Evolutionary conservation across 2,797 vertebrate genomes (phyloP), one percentile per base, ranked within the genome.

Genomic region (Acanthopagrus latus): DNA sequence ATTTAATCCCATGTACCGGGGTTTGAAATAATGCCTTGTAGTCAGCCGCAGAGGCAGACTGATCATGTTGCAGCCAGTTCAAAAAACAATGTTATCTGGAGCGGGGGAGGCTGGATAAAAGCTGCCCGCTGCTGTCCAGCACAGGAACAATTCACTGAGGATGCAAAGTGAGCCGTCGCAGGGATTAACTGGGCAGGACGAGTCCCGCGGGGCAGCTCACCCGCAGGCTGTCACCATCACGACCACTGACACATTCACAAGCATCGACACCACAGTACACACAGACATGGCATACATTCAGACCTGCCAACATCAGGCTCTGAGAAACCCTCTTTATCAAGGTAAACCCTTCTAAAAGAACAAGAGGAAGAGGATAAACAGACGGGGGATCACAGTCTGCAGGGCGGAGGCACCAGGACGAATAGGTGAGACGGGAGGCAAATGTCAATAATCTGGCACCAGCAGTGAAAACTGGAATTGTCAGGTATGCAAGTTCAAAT

Each of bases 11-110:
- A 57, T 64, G 84, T 82, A 88, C 71, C 71, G 56, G 85, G 83
- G 64, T 83, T 89, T 76, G 86, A 89, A 90, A 92, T 88, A 84
- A 92, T 80, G 83, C 88, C 83, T 77, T 67, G 79, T 78, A 74
- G 81, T 71, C 80, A 69, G 79, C 71, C 76, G 38, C 71, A 66
- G 78, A 76, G 48, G 80, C 81, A 85, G 74, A 72, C 68, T 1
- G 81, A 90, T 90, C 85, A 81, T 83, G 78, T 84, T 71, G 74
- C 88, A 80, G 75, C 60, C 27, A 12, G 80, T 82, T 91, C 87
- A 89, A 82, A 89, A 82, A 91, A 89, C 80, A 83, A 85, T 84
- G 70, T 78, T 74, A 76, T 79, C 48, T 76, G 78, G 69, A 70
- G 51, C 27, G 21, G 46, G 66, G 51, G 58, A 33, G 17, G 65